Evolutionary conservation across 2,797 vertebrate genomes (phyloP).

Genomic region (Thamnophis elegans): DNA sequence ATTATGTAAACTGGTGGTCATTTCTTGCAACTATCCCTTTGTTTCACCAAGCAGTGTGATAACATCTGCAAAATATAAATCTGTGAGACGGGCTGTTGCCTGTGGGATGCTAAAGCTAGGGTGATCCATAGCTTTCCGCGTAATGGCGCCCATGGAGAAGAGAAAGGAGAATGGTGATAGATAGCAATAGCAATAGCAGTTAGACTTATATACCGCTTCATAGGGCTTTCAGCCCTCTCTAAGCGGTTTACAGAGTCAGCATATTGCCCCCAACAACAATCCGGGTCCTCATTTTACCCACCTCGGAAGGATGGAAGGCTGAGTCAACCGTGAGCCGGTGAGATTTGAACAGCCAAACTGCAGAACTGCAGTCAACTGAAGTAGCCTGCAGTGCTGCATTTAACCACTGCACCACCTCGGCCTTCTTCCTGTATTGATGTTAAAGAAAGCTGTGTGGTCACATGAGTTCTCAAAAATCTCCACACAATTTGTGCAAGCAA

Average conservation of each 20-base stretch:
- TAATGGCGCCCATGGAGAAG: background rate
- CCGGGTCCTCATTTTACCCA: too few species aligned
- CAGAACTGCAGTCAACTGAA: too few species aligned
- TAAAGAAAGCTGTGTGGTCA: background rate
- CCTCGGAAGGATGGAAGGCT: too few species aligned
- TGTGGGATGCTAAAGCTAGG: background rate
- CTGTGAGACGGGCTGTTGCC: background rate
- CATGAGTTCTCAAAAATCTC: background rate
- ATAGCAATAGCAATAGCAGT: too few species aligned
- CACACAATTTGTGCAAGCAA: background rate
- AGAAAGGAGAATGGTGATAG: background rate
- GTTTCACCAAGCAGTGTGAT: background rate
- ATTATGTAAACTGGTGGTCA: background rate
- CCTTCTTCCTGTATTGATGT: background rate
- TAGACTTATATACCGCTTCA: too few species aligned
- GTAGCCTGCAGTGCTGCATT: too few species aligned
- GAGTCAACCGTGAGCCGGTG: too few species aligned
- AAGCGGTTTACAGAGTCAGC: too few species aligned
- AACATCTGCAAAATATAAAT: background rate
- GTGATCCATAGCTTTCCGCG: background rate
- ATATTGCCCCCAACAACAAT: too few species aligned
- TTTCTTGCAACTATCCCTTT: background rate
- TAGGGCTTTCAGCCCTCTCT: too few species aligned
- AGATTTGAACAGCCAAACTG: too few species aligned
- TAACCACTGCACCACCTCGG: too few species aligned